Evolutionary conservation across 2,888 invertebrate species (phyloP).

Genomic region (Rosalia funebris): DNA sequence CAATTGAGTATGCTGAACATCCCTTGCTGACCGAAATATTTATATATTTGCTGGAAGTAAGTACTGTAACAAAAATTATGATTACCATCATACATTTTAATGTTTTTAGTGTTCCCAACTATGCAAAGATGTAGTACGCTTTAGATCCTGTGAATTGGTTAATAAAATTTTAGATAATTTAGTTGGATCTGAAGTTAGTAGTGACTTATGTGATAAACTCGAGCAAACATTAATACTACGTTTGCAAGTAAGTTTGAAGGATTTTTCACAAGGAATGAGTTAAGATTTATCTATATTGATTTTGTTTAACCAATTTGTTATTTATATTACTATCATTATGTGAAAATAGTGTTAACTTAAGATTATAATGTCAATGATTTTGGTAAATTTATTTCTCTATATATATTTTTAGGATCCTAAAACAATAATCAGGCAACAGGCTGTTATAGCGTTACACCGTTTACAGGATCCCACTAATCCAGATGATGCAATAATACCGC

Average conservation of each 20-base stretch:
- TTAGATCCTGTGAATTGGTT: slow-evolving; percentile 81
- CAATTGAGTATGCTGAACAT: slow-evolving; percentile 54
- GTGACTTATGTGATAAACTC: slow-evolving; percentile 78
- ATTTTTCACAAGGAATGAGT: slow-evolving; percentile 8
- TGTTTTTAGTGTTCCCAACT: slow-evolving; percentile 64
- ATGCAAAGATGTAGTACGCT: slow-evolving; percentile 70
- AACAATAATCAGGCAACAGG: slow-evolving; percentile 80
- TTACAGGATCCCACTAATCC: slow-evolving; percentile 82
- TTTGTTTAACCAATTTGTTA: neutral
- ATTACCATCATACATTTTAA: slow-evolving; percentile 15
- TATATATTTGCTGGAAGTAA: slow-evolving; percentile 71
- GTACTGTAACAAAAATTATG: slow-evolving; percentile 43
- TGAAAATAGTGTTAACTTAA: neutral
- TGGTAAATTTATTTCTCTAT: neutral
- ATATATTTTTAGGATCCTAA: slow-evolving; percentile 71
- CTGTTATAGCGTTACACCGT: slow-evolving; percentile 80
- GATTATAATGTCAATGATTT: neutral
- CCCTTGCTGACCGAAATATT: slow-evolving; percentile 71
- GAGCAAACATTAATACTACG: slow-evolving; percentile 75
- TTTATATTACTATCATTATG: neutral
- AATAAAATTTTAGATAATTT: slow-evolving; percentile 79
- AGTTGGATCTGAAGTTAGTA: slow-evolving; percentile 77
- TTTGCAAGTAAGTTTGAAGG: slow-evolving; percentile 62
- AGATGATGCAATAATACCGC: slow-evolving; percentile 79
- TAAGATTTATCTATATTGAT: neutral